These are phyloP conservation scores for Silurus meridionalis DNA, from an alignment of 2,113 vertebrate species.

Conservation along the genomic window DNA sequence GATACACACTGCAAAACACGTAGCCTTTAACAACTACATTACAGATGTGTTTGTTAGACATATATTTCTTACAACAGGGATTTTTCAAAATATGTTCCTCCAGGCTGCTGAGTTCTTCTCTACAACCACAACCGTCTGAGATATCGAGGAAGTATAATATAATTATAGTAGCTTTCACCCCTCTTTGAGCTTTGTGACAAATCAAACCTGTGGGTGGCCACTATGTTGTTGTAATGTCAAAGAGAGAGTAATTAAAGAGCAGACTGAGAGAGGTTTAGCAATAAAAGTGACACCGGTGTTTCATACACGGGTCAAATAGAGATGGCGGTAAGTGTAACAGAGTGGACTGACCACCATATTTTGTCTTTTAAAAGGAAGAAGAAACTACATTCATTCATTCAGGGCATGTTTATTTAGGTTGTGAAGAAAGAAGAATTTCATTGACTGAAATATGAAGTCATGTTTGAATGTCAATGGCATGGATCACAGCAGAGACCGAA, in stretches of 20 bases:
- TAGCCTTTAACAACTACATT: background rate
- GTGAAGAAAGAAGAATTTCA: background rate
- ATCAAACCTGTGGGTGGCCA: background rate
- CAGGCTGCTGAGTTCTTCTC: background rate
- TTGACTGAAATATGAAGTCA: background rate
- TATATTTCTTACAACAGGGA: background rate
- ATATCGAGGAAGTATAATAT: background rate
- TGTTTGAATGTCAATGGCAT: background rate
- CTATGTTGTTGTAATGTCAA: background rate
- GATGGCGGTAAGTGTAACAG: background rate
- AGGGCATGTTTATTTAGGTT: too few relatives aligned
- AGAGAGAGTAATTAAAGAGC: background rate
- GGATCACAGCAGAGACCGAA: background rate
- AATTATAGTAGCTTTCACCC: background rate
- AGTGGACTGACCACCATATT: background rate
- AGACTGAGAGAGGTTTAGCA: background rate
- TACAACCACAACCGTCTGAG: background rate
- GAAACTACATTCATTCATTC: too few relatives aligned
- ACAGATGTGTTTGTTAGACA: background rate
- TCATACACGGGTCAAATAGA: background rate
- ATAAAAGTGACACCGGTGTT: background rate
- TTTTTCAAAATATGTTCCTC: constrained; percentile 2
- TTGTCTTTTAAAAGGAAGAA: background rate
- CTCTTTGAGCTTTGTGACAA: background rate
- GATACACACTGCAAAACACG: background rate